These are phyloP conservation scores for Ceratothoa steindachneri DNA, from an alignment of 2,888 invertebrate species.

Conservation along the genomic window DNA sequence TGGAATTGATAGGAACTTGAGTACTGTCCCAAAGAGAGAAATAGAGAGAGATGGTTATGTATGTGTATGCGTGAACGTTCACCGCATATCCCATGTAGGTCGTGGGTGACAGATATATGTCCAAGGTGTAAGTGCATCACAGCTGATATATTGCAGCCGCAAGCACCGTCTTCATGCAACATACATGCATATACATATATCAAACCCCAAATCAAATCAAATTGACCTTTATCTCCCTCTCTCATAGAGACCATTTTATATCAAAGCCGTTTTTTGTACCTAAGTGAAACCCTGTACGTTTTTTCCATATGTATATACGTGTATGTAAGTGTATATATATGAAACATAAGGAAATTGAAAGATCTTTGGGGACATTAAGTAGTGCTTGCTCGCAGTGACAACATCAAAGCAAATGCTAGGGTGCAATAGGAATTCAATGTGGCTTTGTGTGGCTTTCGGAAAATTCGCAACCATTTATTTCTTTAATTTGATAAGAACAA, in stretches of 20 bases:
- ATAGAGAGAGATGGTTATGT: no score
- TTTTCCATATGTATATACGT: background rate
- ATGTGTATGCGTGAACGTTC: constrained; percentile 14
- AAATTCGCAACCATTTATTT: no score
- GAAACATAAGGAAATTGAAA: background rate
- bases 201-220: background rate
- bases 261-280: background rate
- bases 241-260: background rate
- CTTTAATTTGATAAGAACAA: no score
- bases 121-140: background rate
- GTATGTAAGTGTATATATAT: background rate
- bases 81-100: background rate
- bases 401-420: background rate
- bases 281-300: background rate
- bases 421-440: no score
- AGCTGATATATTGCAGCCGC: background rate
- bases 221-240: background rate
- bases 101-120: background rate
- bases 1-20: no score
- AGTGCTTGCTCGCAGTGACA: background rate
- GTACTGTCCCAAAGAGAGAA: no score
- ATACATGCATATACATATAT: background rate
- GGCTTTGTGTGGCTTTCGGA: no score
- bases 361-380: background rate
- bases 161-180: background rate